Evolutionary conservation across 2,113 vertebrate species (phyloP).

Genomic region (Pheucticus melanocephalus): DNA sequence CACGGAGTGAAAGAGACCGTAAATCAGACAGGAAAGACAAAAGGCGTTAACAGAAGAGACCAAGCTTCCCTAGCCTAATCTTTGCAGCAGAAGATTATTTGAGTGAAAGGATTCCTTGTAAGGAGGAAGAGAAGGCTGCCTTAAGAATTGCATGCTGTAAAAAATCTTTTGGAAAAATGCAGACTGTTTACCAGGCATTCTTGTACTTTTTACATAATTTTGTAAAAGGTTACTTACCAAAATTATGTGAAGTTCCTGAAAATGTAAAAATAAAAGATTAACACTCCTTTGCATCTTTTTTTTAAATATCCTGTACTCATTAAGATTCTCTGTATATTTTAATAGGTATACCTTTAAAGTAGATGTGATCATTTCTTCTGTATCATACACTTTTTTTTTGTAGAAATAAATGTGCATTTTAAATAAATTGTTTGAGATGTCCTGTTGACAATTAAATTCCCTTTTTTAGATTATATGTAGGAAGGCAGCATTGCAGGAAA

Average conservation of each 20-base stretch:
- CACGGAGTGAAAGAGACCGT: slow-evolving; percentile 90
- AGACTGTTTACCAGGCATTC: slow-evolving; percentile 80
- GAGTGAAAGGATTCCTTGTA: slow-evolving; percentile 78
- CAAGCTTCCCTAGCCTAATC: slow-evolving; percentile 77
- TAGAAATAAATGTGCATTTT: slow-evolving; percentile 84
- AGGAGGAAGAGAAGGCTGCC: slow-evolving; percentile 81
- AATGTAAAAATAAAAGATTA: slow-evolving; percentile 81
- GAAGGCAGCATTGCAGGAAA: background rate
- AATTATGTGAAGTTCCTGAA: slow-evolving; percentile 79
- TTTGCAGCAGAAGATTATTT: slow-evolving; percentile 81
- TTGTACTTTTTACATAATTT: slow-evolving; percentile 85
- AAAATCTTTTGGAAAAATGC: slow-evolving; percentile 82
- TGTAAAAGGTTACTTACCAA: slow-evolving; percentile 82
- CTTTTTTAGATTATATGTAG: slow-evolving; percentile 36
- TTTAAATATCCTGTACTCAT: slow-evolving; percentile 74
- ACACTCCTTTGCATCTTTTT: slow-evolving; percentile 80
- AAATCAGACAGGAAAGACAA: slow-evolving; percentile 98
- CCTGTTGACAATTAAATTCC: slow-evolving; percentile 68
- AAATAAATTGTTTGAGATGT: slow-evolving; percentile 73
- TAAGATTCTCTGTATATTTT: slow-evolving; percentile 80
- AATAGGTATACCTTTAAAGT: slow-evolving; percentile 72
- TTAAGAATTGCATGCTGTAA: slow-evolving; percentile 86
- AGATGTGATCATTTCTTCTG: slow-evolving; percentile 71
- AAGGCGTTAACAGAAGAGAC: slow-evolving; percentile 87
- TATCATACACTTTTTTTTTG: slow-evolving; percentile 74